These are phyloP conservation scores for Hemiprocne comata DNA, from an alignment of 2,113 vertebrate genomes.

Conservation along the genomic window DNA sequence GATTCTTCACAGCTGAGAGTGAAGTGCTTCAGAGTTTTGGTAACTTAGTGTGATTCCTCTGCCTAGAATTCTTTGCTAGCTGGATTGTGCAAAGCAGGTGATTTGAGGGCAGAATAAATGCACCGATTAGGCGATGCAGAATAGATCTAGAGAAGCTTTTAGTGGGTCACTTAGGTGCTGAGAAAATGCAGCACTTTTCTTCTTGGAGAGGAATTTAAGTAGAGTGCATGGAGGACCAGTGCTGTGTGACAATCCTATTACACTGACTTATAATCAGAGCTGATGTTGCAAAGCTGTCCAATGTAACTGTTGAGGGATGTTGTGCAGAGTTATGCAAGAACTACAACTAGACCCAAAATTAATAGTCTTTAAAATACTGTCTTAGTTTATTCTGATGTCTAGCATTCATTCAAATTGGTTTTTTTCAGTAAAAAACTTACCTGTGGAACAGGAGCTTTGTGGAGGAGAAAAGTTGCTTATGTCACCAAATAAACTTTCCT, in stretches of 20 bases:
- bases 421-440: background rate
- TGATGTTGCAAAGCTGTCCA: conserved; percentile 38
- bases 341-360: background rate
- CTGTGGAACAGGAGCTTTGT: background rate
- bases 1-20: background rate
- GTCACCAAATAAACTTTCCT: background rate
- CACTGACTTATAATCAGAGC: background rate
- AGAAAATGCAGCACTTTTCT: background rate
- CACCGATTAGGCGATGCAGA: background rate
- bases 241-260: conserved; percentile 35
- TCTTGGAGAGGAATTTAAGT: background rate
- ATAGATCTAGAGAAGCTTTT: background rate
- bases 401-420: background rate
- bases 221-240: background rate
- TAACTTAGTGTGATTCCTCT: background rate
- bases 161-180: background rate
- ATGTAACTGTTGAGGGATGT: background rate
- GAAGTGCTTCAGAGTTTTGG: background rate
- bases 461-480: background rate
- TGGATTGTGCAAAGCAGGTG: background rate
- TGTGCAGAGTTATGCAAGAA: background rate
- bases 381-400: background rate
- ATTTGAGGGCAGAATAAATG: background rate
- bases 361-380: background rate
- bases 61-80: background rate